phyloP scores from a whole-genome alignment of 1,140 invertebrate genomes.

The Drosophila lacertosa region DNA sequence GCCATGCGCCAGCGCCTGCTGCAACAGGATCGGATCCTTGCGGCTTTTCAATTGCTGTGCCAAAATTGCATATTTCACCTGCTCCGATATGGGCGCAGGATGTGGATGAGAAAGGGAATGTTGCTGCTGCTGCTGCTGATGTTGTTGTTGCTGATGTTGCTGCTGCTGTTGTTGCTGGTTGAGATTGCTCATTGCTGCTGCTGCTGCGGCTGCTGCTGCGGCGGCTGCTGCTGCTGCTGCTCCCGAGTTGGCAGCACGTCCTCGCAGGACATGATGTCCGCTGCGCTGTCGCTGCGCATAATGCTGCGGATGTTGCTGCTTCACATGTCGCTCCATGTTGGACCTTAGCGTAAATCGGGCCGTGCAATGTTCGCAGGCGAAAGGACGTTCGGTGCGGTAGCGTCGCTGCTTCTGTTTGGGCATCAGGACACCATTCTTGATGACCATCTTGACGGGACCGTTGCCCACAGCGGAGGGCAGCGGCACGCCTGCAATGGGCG shows the following conservation, averaged over 20 bases:
- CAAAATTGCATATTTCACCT: slow-evolving; percentile 91
- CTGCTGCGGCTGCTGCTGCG: slow-evolving; percentile 44
- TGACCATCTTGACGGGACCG: slow-evolving; percentile 93
- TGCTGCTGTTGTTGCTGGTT: slow-evolving; percentile 16
- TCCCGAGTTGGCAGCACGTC: slow-evolving; percentile 67
- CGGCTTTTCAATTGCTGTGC: slow-evolving; percentile 89
- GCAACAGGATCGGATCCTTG: slow-evolving; percentile 80
- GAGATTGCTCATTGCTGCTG: slow-evolving; percentile 41
- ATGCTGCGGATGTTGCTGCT: slow-evolving; percentile 95
- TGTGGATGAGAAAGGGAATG: too few relatives aligned
- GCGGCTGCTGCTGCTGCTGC: slow-evolving; percentile 52
- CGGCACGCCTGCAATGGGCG: slow-evolving; percentile 13
- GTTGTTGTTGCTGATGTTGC: slow-evolving; percentile 12
- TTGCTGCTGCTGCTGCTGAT: slow-evolving; percentile 16
- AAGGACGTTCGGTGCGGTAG: slow-evolving; percentile 95
- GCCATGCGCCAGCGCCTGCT: slow-evolving; percentile 82
- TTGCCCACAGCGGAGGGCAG: slow-evolving; percentile 37
- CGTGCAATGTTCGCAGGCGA: slow-evolving; percentile 94
- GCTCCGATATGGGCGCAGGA: slow-evolving; percentile 86
- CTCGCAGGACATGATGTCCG: slow-evolving; percentile 83
- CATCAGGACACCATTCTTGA: slow-evolving; percentile 94
- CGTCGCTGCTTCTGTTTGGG: slow-evolving; percentile 95
- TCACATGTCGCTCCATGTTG: slow-evolving; percentile 97
- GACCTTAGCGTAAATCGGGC: slow-evolving; percentile 94
- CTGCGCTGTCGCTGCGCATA: slow-evolving; percentile 90